Evolutionary conservation across 2,888 invertebrate species (phyloP).

Genomic region (Antheraea yamamai): DNA sequence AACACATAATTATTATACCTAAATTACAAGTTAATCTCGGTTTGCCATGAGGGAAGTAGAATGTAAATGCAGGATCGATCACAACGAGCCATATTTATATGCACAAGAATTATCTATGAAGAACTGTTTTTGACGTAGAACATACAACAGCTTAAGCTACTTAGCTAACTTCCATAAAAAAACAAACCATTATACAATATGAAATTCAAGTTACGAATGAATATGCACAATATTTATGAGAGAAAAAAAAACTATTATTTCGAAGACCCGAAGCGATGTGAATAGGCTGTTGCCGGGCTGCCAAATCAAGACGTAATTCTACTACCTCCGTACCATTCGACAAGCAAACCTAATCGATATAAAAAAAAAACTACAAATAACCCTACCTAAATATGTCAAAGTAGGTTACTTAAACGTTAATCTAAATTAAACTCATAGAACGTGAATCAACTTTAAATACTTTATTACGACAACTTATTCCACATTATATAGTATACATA

Average conservation of each 20-base stretch:
- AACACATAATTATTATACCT: conserved; percentile 72
- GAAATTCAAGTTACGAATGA: conserved; percentile 63
- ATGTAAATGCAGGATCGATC: conserved; percentile 75
- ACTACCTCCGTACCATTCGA: background rate
- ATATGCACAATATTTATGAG: conserved; percentile 57
- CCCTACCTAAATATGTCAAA: conserved; percentile 42
- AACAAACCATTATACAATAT: conserved; percentile 77
- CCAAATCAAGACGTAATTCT: conserved; percentile 21
- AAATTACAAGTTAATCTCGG: conserved; percentile 78
- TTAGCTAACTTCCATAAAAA: conserved; percentile 79
- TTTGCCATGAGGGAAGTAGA: conserved; percentile 70
- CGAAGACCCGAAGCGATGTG: conserved; percentile 63
- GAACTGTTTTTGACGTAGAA: conserved; percentile 67
- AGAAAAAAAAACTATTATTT: conserved; percentile 32
- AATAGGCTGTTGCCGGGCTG: conserved; percentile 51
- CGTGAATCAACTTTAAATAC: conserved; percentile 81
- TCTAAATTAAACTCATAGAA: conserved; percentile 73
- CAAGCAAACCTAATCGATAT: conserved; percentile 17
- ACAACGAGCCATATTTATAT: conserved; percentile 59
- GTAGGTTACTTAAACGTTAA: conserved; percentile 57
- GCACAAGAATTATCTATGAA: conserved; percentile 57
- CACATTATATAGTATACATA: conserved; percentile 79
- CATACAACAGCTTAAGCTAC: conserved; percentile 81
- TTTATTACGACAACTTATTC: conserved; percentile 82
- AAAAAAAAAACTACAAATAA: conserved; percentile 29